phyloP scores from a whole-genome alignment of 2,888 invertebrate genomes.

The Saturnia japonica region DNA sequence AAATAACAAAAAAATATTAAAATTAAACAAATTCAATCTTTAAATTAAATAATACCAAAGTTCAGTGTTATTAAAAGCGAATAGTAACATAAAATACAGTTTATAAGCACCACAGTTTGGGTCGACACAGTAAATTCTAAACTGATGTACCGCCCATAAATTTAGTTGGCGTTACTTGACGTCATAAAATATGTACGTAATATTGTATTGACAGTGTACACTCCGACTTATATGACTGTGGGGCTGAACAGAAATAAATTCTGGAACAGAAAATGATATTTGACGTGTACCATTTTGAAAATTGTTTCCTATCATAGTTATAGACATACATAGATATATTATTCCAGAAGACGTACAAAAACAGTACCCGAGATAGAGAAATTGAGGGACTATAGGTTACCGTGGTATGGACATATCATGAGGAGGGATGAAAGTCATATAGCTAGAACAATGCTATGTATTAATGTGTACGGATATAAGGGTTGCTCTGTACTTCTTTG shows the following conservation, averaged over 20 bases:
- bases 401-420: too few relatives aligned
- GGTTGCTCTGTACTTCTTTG: too few relatives aligned
- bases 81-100: conserved; percentile 37
- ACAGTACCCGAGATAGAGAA: too few relatives aligned
- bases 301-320: background rate
- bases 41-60: conserved; percentile 25
- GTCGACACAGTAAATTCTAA: conserved; percentile 45
- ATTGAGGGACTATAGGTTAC: too few relatives aligned
- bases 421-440: too few relatives aligned
- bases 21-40: background rate
- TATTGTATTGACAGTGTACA: conserved; percentile 14
- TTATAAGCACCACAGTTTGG: conserved; percentile 42
- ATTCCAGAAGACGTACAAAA: too few relatives aligned
- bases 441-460: too few relatives aligned
- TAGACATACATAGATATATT: too few relatives aligned
- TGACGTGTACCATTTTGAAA: background rate
- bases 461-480: too few relatives aligned
- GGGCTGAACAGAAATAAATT: background rate
- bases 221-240: background rate
- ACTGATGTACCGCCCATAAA: conserved; percentile 45
- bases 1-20: background rate
- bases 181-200: conserved; percentile 44
- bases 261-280: background rate
- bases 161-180: conserved; percentile 36
- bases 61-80: conserved; percentile 38